phyloP scores from a whole-genome alignment of 30 jellyfish, hydroid and myxozoan genomes.

The Mastigias papua region DNA sequence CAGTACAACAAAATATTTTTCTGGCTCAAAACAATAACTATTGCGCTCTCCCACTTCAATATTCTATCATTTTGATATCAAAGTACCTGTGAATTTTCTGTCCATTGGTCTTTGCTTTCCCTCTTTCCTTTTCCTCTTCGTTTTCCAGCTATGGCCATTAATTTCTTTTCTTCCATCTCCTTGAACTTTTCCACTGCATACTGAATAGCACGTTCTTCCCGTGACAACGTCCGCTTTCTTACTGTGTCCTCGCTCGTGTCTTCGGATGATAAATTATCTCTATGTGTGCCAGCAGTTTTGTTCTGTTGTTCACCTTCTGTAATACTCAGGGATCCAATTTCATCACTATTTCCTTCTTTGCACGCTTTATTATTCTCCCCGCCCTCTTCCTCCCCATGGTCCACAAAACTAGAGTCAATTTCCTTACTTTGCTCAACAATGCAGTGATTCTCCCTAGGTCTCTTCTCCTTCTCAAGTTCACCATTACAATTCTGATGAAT shows the following conservation, averaged over 20 bases:
- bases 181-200: slow-evolving; percentile 67
- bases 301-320: background rate
- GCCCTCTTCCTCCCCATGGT: background rate
- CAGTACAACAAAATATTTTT: too few relatives aligned
- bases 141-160: slow-evolving; percentile 3
- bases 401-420: too few relatives aligned
- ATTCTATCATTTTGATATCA: background rate
- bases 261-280: slow-evolving; percentile 6
- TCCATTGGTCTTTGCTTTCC: background rate
- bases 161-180: slow-evolving; percentile 64
- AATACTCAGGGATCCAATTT: background rate
- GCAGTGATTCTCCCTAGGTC: too few relatives aligned
- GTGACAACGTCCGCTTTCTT: slow-evolving; percentile 14
- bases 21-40: too few relatives aligned
- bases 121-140: slow-evolving; percentile 6
- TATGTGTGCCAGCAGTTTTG: background rate
- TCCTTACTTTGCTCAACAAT: too few relatives aligned
- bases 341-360: too few relatives aligned
- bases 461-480: too few relatives aligned
- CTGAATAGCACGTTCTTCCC: slow-evolving; percentile 74
- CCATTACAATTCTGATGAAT: too few relatives aligned
- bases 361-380: too few relatives aligned
- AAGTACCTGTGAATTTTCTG: background rate
- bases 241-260: slow-evolving; percentile 22
- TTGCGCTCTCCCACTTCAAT: background rate